Evolutionary conservation across 2,113 vertebrate genomes (phyloP).

Genomic region (Leucopsar rothschildi): DNA sequence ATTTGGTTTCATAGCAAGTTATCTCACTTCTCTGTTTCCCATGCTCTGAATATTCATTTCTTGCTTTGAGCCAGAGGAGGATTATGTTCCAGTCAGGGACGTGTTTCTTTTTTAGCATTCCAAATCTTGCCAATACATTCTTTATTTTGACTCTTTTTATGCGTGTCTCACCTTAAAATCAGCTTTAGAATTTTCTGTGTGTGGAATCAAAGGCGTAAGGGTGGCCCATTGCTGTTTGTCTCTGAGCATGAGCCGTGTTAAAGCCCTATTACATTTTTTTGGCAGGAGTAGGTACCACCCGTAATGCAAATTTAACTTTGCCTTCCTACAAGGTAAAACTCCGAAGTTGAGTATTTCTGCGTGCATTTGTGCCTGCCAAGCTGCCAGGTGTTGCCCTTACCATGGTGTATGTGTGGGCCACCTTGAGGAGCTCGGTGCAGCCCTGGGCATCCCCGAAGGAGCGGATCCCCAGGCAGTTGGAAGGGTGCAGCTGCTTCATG

Average conservation of each 20-base stretch:
- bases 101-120: neutral
- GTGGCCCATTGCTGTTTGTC: neutral
- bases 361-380: neutral
- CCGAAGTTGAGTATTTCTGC: neutral
- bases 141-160: neutral
- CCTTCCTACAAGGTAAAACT: neutral
- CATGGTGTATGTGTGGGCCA: conserved; percentile 95
- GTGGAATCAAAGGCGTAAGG: neutral
- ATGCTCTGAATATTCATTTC: conserved; percentile 50
- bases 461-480: conserved; percentile 95
- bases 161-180: neutral
- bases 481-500: conserved; percentile 96
- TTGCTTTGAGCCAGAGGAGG: conserved; percentile 13
- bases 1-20: conserved; percentile 47
- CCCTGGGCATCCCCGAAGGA: conserved; percentile 96
- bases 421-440: conserved; percentile 88
- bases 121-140: neutral
- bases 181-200: neutral
- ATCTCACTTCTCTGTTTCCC: neutral
- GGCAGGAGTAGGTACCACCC: neutral
- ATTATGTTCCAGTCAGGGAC: conserved; percentile 2
- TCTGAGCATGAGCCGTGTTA: neutral
- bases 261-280: neutral
- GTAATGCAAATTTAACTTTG: neutral
- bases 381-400: conserved; percentile 65